Base-by-base conservation (phyloP, 2,888 invertebrate genomes). In the Unio pictorum region DNA sequence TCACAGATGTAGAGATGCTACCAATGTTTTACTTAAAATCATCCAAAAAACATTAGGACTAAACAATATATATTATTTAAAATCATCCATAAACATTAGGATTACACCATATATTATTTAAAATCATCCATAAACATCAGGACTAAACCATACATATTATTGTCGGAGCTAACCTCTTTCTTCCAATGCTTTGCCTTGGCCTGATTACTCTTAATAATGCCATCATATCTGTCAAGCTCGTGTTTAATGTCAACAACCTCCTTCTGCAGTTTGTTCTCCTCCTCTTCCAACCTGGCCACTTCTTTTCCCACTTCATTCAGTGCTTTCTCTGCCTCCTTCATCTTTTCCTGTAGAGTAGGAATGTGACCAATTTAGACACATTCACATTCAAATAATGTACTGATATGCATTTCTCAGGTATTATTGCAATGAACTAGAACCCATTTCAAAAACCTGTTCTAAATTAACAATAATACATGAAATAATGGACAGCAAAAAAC, bases 171-270 rank as follows among this genome's bases (percentile, higher is more conserved):
- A 65, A 91, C 90, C 88, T 90, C 88, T 73, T 88, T 88, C 76
- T 89, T 88, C 88, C 89, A 90, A 75, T 89, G 87, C 68, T 87
- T 88, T 15, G 89, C 84, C 75, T 88, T 89, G 18, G 78, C 68
- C 63, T 86, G 83, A 70, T 87, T 88, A 63, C 90, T 90, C 69
- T 89, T 89, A 66, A 91, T 83, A 54, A 86, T 79, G 30, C 78
- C 81, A 60, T 89, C 88, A 66, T 79, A 86, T 68, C 88, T 89
- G 72, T 92, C 93, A 0, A 95, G 86, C 61, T 94, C 93, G 78
- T 95, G 94, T 72, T 94, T 94, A 0, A 95, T 91, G 83, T 96
- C 95, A 0, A 97, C 91, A 61, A 95, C 93, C 82, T 94, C 93
- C 69, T 93, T 92, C 78, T 94, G 94, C 0, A 94, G 88, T 4